Evolutionary conservation across 2,888 invertebrate species (phyloP).

Genomic region (Eupithecia dodoneata): DNA sequence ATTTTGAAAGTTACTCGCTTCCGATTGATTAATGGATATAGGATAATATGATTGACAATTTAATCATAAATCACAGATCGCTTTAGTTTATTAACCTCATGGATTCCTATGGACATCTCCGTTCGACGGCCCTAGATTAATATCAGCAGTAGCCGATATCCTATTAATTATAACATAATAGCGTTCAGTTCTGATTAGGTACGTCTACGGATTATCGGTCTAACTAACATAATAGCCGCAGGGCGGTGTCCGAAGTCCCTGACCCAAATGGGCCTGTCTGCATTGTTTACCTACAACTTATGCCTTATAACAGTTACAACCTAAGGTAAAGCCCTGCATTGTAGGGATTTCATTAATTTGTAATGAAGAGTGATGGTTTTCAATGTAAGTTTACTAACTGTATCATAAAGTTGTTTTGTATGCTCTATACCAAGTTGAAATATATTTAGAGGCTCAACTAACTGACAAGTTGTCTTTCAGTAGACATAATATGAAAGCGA

Average conservation of each 20-base stretch:
- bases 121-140: conserved; percentile 44
- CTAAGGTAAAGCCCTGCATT: conserved; percentile 2
- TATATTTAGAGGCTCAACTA: neutral
- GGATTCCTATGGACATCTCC: neutral
- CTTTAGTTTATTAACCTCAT: conserved; percentile 7
- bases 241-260: conserved; percentile 65
- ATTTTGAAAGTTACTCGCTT: neutral
- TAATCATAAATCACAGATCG: neutral
- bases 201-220: conserved; percentile 59
- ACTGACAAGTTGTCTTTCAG: neutral
- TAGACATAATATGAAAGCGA: neutral
- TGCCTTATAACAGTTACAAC: conserved; percentile 5
- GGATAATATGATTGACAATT: neutral
- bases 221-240: conserved; percentile 54
- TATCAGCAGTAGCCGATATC: conserved; percentile 46
- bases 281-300: conserved; percentile 49
- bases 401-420: conserved; percentile 24
- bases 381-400: conserved; percentile 27
- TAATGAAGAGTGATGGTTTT: conserved; percentile 17
- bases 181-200: conserved; percentile 54
- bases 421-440: conserved; percentile 11
- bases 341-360: conserved; percentile 13
- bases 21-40: neutral
- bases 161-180: conserved; percentile 52
- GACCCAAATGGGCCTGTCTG: conserved; percentile 62